phyloP scores from a whole-genome alignment of 2,113 vertebrate species.

The Lamprologus lemairii region DNA sequence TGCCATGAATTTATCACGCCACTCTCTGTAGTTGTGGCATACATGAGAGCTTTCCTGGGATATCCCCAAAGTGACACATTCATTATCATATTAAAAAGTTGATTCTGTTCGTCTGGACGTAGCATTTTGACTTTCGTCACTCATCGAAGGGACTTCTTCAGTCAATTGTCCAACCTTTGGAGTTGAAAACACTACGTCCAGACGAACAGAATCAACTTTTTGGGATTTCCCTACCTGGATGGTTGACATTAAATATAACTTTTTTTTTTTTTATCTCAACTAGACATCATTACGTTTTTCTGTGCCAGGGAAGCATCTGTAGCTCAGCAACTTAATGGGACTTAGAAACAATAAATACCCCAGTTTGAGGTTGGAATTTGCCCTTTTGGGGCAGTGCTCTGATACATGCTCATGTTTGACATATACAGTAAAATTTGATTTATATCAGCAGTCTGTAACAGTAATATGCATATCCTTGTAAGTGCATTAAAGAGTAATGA shows the following conservation, averaged over 20 bases:
- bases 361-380: neutral
- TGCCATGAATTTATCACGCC: neutral
- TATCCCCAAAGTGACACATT: neutral
- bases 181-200: neutral
- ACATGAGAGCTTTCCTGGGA: neutral
- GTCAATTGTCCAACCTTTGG: neutral
- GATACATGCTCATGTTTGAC: neutral
- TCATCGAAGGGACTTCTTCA: neutral
- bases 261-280: neutral
- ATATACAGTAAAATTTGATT: neutral
- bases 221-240: neutral
- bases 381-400: neutral
- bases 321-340: neutral
- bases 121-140: neutral
- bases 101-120: neutral
- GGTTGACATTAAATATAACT: neutral
- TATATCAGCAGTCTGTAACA: neutral
- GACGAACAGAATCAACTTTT: neutral
- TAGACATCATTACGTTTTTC: neutral
- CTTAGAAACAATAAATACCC: neutral
- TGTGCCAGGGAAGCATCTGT: neutral
- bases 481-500: slow-evolving; percentile 33
- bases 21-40: neutral
- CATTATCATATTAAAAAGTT: neutral
- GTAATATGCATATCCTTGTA: neutral